These are phyloP conservation scores for Hemicordylus capensis DNA, from an alignment of 2,113 vertebrate species.

Conservation along the genomic window DNA sequence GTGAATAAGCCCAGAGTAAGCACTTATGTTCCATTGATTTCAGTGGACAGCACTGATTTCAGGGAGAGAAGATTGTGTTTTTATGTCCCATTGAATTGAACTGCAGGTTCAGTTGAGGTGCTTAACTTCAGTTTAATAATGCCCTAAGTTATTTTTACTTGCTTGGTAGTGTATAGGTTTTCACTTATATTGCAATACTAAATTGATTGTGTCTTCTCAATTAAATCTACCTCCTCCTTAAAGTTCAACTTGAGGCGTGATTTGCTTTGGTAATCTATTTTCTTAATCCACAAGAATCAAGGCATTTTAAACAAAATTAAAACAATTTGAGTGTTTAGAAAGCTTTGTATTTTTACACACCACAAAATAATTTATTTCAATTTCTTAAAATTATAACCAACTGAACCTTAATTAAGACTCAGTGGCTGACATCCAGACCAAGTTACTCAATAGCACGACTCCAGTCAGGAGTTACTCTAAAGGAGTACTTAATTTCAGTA, in stretches of 20 bases:
- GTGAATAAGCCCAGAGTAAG: not conserved
- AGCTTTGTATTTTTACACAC: slow-evolving; percentile 6
- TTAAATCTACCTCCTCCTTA: not conserved
- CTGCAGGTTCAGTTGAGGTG: not conserved
- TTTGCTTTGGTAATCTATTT: not conserved
- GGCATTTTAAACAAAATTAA: not conserved
- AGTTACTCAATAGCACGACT: no score
- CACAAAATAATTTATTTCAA: slow-evolving; percentile 12
- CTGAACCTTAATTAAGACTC: slow-evolving; percentile 9
- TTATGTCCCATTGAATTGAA: not conserved
- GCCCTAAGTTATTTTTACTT: not conserved
- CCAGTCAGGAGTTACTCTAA: no score
- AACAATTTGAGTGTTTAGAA: not conserved
- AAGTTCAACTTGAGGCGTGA: not conserved
- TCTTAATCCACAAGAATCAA: not conserved
- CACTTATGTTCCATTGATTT: not conserved
- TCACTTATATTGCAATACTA: not conserved
- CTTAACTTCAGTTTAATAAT: not conserved
- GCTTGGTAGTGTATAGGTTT: not conserved
- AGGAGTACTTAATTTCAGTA: no score
- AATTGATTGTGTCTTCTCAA: not conserved
- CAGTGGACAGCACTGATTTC: no score
- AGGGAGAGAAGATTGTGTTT: not conserved
- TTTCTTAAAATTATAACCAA: not conserved
- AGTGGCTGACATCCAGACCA: no score